Evolutionary conservation across 2,113 vertebrate species (phyloP).

Genomic region (Collichthys lucidus): DNA sequence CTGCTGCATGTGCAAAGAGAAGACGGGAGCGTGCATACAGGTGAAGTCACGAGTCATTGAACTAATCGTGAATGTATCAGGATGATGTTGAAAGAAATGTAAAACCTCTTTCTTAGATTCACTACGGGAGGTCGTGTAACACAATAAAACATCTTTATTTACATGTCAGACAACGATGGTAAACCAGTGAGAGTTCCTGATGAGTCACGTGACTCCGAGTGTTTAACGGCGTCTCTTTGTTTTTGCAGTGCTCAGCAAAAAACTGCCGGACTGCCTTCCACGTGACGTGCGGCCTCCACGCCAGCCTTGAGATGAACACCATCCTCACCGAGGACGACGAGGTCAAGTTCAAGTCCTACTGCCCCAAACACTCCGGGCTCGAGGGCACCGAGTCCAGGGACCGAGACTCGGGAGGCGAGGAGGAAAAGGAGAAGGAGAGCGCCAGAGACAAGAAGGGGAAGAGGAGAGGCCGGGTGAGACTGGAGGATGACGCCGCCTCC

Average conservation of each 20-base stretch:
- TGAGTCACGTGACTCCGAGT: neutral
- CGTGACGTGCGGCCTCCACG: slow-evolving; percentile 94
- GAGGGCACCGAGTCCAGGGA: slow-evolving; percentile 69
- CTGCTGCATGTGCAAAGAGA: slow-evolving; percentile 96
- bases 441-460: slow-evolving; percentile 53
- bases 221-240: neutral
- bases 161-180: too few relatives aligned
- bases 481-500: slow-evolving; percentile 24
- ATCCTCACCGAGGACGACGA: slow-evolving; percentile 94
- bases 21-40: slow-evolving; percentile 97
- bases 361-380: slow-evolving; percentile 91
- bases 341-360: slow-evolving; percentile 98
- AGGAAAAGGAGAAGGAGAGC: slow-evolving; percentile 47
- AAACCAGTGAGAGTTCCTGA: too few relatives aligned
- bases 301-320: slow-evolving; percentile 94
- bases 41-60: slow-evolving; percentile 67
- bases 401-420: slow-evolving; percentile 64
- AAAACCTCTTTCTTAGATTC: too few relatives aligned
- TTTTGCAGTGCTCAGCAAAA: slow-evolving; percentile 92
- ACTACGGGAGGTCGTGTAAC: too few relatives aligned
- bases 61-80: too few relatives aligned
- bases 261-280: slow-evolving; percentile 97
- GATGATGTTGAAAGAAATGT: too few relatives aligned
- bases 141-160: too few relatives aligned
- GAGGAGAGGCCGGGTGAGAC: slow-evolving; percentile 61